Evolutionary conservation across 2,797 vertebrate genomes (phyloP), one percentile per base, ranked within the genome.

Genomic region (Sebastes flavidus): DNA sequence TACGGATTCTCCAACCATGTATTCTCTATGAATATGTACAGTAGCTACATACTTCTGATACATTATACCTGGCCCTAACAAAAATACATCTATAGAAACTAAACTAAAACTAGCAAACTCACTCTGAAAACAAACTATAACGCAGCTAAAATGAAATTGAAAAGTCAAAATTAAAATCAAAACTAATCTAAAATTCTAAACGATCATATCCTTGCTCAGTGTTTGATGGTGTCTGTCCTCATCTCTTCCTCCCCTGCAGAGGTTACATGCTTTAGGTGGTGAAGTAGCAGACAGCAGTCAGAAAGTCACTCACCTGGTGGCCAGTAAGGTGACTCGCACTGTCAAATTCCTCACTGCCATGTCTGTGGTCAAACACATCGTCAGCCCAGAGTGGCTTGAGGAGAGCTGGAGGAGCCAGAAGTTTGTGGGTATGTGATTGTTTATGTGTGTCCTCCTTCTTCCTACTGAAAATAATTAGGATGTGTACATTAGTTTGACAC

Each of bases 321-420:
- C 98, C 78, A 96, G 91, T 90, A 99, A 98, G 92, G 98, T 99
- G 92, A 99, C 97, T 0, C 96, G 98, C 63, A 99, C 98, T 0
- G 97, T 99, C 72, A 99, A 99, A 90, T 99, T 99, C 92, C 96
- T 99, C 80, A 98, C 97, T 0, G 97, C 98, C 16, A 96, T 99
- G 91, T 99, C 98, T 3, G 93, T 98, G 60, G 98, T 97, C 56
- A 97, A 97, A 91, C 97, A 99, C 93, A 97, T 99, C 1, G 96
- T 99, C 65, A 98, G 96, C 11, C 97, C 97, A 0, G 98, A 99
- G 34, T 99, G 98, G 98, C 93, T 99, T 76, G 98, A 99, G 75
- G 98, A 99, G 70, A 97, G 98, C 90, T 98, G 97, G 95, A 98
- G 96, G 89, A 94, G 95, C 82, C 98, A 99, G 93, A 96, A 96